Base-by-base conservation (phyloP, 1,140 invertebrate genomes). In the Bombyx mori region DNA sequence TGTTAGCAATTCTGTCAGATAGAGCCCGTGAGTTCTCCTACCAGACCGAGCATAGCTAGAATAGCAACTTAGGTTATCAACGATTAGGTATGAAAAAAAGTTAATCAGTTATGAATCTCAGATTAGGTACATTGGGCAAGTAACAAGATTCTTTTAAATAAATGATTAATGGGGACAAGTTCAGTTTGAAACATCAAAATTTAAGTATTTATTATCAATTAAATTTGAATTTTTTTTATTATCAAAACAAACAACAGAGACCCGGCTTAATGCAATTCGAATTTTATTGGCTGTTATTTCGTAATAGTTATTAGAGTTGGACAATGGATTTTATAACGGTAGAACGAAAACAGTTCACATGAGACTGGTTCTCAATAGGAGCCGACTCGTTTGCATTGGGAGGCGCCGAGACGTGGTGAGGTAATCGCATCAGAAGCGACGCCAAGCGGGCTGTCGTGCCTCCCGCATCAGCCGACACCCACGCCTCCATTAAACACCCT, bases 241-340 rank as follows among this genome's bases (percentile, higher is more conserved):
- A 35, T 35, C 26, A 35, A 35, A 35, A 35, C 26, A 49, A 18
- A 52, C 26, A 42, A 52, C 9, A 42, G 51, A 52, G n/a, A 66
- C 57, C 59, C 65, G 54, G 59, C 59, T 65, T 59, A 61, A 52
- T 5, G 26, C 51, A 52, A 35, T 9, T 73, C 77, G 68, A 76
- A 76, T 79, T 82, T 82, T 77, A 82, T 79, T 74, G 80, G 75
- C 68, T 71, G 73, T 79, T 82, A 71, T 86, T 75, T 71, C 75
- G 72, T 81, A 81, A 86, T 86, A 84, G 76, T 86, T 86, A 86
- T 84, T 83, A 82, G 75, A 77, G 71, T 77, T 66, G 69, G 83
- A 86, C 83, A 86, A 85, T 83, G 74, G 66, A 78, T 82, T 81
- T 84, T 79, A 77, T 76, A 79, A 73, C 77, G 68, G 69, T 73